A percentile compares a stretch with the other conserved stretches of the same genome.
Evolutionary conservation across 1,140 invertebrate genomes (phyloP).

Genomic region (Eulimnadia texana): DNA sequence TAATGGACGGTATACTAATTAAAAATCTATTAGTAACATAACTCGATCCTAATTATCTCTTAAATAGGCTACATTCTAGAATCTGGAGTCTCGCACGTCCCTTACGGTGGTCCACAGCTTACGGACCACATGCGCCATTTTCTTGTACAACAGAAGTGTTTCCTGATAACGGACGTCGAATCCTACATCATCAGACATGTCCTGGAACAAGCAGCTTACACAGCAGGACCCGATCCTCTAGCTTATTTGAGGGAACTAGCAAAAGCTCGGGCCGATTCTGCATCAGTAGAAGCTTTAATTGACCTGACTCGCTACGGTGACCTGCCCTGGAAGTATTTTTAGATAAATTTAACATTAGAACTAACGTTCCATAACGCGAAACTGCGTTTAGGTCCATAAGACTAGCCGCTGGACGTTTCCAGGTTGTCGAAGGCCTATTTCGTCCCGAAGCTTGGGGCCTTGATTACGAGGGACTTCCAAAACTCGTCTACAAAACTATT

Average conservation of each 20-base stretch:
- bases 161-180: constrained; percentile 24
- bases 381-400: not conserved
- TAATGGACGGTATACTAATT: constrained; percentile 38
- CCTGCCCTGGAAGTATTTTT: constrained; percentile 24
- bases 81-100: constrained; percentile 33
- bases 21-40: constrained; percentile 7
- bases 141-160: constrained; percentile 25
- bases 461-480: constrained; percentile 41
- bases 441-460: constrained; percentile 44
- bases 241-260: constrained; percentile 32
- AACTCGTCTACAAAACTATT: constrained; percentile 41
- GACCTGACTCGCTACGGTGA: constrained; percentile 24
- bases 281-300: constrained; percentile 24
- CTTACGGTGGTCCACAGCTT: constrained; percentile 39
- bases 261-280: constrained; percentile 23
- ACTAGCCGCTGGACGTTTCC: constrained; percentile 31
- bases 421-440: constrained; percentile 45
- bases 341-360: constrained; percentile 29
- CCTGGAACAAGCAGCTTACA: constrained; percentile 34
- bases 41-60: not conserved
- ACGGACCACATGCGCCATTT: constrained; percentile 33
- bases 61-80: constrained; percentile 35
- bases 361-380: not conserved
- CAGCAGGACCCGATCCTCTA: constrained; percentile 24
- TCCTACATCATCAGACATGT: constrained; percentile 23